These are phyloP conservation scores for Vannuccia rotundouncinata DNA, from an alignment of 2,888 invertebrate genomes.

Conservation along the genomic window DNA sequence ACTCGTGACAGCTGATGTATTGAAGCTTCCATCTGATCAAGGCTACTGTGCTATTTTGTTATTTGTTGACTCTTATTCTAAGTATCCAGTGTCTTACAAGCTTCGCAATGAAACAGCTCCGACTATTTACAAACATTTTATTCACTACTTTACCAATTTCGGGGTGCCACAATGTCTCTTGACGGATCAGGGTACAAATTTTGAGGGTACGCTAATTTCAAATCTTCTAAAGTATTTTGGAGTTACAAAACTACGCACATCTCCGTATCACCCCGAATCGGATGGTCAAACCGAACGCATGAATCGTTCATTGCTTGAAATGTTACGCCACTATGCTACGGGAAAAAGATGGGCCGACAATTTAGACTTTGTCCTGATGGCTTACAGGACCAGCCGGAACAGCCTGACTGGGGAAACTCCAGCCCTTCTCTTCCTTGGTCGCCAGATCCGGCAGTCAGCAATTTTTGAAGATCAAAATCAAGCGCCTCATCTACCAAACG, in stretches of 20 bases:
- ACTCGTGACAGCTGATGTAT: no score
- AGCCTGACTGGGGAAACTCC: not conserved
- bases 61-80: not conserved
- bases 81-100: conserved; percentile 10
- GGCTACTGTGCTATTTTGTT: no score
- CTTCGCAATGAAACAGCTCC: conserved; percentile 25
- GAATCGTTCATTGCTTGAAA: conserved; percentile 13
- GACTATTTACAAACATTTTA: conserved; percentile 17
- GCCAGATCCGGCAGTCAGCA: not conserved
- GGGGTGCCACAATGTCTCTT: not conserved
- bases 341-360: not conserved
- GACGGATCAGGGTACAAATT: conserved; percentile 15
- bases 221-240: conserved; percentile 3
- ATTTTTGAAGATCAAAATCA: not conserved
- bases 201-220: not conserved
- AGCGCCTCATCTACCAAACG: not conserved
- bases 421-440: conserved; percentile 16
- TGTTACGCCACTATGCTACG: conserved; percentile 1
- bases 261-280: conserved; percentile 18
- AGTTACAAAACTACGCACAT: not conserved
- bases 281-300: conserved; percentile 5
- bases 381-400: not conserved
- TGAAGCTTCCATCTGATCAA: no score
- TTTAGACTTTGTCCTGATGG: not conserved
- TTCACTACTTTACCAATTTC: not conserved